Evolutionary conservation across 2,888 invertebrate genomes (phyloP), one percentile per base, ranked within the genome.

Genomic region (Brenthis daphne): DNA sequence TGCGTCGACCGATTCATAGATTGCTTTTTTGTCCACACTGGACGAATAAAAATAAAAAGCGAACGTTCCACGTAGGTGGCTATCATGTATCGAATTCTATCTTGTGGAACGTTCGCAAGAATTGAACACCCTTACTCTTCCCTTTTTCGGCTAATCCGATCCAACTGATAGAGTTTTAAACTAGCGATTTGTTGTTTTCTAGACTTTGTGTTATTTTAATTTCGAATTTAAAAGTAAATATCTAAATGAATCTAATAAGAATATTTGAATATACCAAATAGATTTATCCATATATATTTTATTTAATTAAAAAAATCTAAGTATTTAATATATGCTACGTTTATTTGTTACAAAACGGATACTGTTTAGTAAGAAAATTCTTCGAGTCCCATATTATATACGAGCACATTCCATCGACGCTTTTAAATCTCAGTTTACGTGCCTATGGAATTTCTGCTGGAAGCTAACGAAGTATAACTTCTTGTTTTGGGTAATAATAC

Each of bases 1-100:
- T 76, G 79, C 75, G 76, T 81, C 81, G 82, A 83, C 81, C 85
- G 86, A 88, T 87, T 89, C 89, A 85, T 89, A 89, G 89, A 89
- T 89, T 88, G 88, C 84, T 88, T 88, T 63, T 90, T 90, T 90
- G 86, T 87, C 80, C 82, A 82, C 83, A 85, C 82, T 81, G 81
- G 82, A 78, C 79, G 83, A 82, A 89, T 85, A 88, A 88, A 88
- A 87, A 83, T 83, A 77, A 77, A 79, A 80, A 78, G 72, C 73
- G 67, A 70, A 74, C 64, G 66, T 73, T 80, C 85, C 80, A 81
- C 82, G 84, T 85, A 84, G 86, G 83, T 86, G 85, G 84, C 84
- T 88, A 85, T 85, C 86, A 81, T 79, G 79, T 86, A 82, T 85
- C 82, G 81, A 77, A 77, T 79, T 82, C 80, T 79, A 78, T 78